Evolutionary conservation across 2,797 vertebrate genomes (phyloP).

Genomic region (Hippoglossus hippoglossus): DNA sequence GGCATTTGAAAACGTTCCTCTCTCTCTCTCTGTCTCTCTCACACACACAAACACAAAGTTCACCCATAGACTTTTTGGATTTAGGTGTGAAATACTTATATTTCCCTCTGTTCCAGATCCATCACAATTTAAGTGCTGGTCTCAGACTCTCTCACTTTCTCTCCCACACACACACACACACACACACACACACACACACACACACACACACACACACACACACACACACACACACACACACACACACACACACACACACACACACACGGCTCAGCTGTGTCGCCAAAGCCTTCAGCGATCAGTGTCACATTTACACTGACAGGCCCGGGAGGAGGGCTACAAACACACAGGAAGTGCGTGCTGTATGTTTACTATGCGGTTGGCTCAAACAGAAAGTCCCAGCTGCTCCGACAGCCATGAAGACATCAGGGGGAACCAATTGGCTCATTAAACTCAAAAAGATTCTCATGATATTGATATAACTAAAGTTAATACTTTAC

Average conservation of each 20-base stretch:
- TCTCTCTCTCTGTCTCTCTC: background rate
- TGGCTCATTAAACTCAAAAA: no score
- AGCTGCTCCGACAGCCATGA: no score
- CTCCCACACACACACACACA: no score
- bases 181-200: background rate
- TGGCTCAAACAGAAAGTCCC: no score
- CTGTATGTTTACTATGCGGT: conserved; percentile 38
- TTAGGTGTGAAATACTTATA: background rate
- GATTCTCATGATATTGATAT: no score
- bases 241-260: no score
- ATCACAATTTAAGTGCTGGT: background rate
- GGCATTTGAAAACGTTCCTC: no score
- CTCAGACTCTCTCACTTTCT: background rate
- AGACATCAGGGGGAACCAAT: no score
- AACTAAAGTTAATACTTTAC: no score
- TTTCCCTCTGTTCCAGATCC: conserved; percentile 1
- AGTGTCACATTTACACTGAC: conserved; percentile 33
- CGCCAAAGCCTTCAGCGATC: conserved; percentile 28
- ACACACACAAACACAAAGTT: background rate
- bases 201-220: background rate
- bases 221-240: no score
- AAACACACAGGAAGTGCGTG: conserved; percentile 21
- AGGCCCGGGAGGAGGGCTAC: conserved; percentile 14
- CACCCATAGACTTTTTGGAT: background rate
- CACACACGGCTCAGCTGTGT: conserved; percentile 23